phyloP scores from a whole-genome alignment of 2,797 vertebrate genomes.

The Nyctibius grandis region DNA sequence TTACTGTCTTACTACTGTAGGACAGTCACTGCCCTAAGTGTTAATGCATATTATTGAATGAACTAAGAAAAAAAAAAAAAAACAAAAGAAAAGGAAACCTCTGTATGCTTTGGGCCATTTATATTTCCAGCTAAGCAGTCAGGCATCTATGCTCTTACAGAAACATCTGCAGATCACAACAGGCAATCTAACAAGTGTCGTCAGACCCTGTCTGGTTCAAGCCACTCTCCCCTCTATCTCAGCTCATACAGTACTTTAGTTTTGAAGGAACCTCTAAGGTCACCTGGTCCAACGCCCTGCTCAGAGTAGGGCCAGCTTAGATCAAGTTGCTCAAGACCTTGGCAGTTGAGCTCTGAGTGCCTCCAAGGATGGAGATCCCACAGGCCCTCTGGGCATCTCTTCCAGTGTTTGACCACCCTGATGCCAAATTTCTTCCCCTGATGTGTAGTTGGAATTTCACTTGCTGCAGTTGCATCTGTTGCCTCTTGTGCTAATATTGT shows the following conservation, averaged over 20 bases:
- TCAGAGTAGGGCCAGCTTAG: neutral
- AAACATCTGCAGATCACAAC: neutral
- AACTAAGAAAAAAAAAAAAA: neutral
- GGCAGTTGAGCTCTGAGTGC: neutral
- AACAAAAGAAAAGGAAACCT: neutral
- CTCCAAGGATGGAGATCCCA: neutral
- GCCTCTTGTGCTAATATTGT: neutral
- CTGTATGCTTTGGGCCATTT: neutral
- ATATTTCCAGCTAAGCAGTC: neutral
- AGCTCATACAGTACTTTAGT: neutral
- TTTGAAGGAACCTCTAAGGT: neutral
- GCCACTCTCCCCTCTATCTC: neutral
- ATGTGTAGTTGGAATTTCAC: neutral
- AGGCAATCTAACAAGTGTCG: neutral
- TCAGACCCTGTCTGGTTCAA: neutral
- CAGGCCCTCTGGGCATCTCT: neutral
- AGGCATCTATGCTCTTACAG: neutral
- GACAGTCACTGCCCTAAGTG: neutral
- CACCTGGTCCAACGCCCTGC: neutral
- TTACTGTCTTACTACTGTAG: neutral
- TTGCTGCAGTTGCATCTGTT: neutral
- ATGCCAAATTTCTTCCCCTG: neutral
- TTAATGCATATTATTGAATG: neutral
- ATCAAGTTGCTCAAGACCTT: neutral
- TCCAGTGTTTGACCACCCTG: neutral